These are phyloP conservation scores for Coregonus ussuriensis DNA, from an alignment of 2,797 vertebrate genomes.

Conservation along the genomic window DNA sequence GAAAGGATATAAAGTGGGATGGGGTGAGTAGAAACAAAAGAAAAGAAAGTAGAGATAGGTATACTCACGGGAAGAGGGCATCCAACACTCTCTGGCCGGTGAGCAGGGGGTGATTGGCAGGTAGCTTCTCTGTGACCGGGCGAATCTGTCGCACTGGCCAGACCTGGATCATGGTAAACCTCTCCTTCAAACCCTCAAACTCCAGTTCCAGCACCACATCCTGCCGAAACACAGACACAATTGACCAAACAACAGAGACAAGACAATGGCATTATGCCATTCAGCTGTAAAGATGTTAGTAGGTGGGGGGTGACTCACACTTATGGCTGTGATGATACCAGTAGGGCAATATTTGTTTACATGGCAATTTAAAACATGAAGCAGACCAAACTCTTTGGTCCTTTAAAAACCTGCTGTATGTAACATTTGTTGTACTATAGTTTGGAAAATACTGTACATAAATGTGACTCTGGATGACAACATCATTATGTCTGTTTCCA, in stretches of 20 bases:
- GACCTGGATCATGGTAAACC: slow-evolving; percentile 96
- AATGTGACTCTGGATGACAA: too few relatives aligned
- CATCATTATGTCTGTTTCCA: too few relatives aligned
- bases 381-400: too few relatives aligned
- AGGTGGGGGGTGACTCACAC: slow-evolving; percentile 54
- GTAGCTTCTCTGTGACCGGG: slow-evolving; percentile 95
- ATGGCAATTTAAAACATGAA: too few relatives aligned
- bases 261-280: not conserved
- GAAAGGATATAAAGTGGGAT: not conserved
- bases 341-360: too few relatives aligned
- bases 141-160: slow-evolving; percentile 96
- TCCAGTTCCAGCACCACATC: slow-evolving; percentile 96
- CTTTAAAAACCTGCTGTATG: too few relatives aligned
- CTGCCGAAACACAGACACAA: slow-evolving; percentile 59
- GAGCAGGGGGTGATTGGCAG: slow-evolving; percentile 90
- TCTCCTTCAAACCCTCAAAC: slow-evolving; percentile 95
- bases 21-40: not conserved
- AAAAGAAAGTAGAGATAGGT: not conserved
- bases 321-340: too few relatives aligned
- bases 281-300: not conserved
- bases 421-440: too few relatives aligned
- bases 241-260: too few relatives aligned
- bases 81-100: slow-evolving; percentile 75
- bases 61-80: slow-evolving; percentile 93
- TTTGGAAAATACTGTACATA: too few relatives aligned